Conservation (phyloP, 1,140 invertebrate genomes). For the Tetramorium parvispinum region DNA sequence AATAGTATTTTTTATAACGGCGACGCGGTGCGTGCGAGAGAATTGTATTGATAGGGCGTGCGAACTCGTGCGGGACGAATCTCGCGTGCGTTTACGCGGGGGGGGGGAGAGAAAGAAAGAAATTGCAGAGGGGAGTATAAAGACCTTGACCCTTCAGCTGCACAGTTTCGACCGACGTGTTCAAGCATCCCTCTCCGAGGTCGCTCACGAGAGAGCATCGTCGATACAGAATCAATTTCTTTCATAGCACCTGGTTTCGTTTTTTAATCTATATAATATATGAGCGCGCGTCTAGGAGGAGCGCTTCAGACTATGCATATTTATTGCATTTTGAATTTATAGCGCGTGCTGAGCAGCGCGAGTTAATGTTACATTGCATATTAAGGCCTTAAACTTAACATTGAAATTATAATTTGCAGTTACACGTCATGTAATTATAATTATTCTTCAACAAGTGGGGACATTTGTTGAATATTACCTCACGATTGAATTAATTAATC, state of each 20-base stretch:
- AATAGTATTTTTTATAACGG: slow-evolving; percentile 85
- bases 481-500: background rate
- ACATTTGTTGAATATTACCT: background rate
- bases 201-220: background rate
- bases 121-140: slow-evolving; percentile 5
- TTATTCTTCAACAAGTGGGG: background rate
- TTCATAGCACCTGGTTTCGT: background rate
- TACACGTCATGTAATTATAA: background rate
- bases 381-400: background rate
- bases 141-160: slow-evolving; percentile 39
- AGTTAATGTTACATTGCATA: background rate
- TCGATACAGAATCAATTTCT: background rate
- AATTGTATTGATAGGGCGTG: slow-evolving; percentile 4
- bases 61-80: background rate
- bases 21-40: slow-evolving; percentile 65
- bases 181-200: background rate
- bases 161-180: background rate
- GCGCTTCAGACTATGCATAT: background rate
- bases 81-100: slow-evolving; percentile 10
- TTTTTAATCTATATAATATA: background rate
- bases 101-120: background rate
- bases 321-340: slow-evolving; percentile 26
- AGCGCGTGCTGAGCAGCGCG: background rate
- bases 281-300: background rate
- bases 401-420: slow-evolving; percentile 18